A percentile compares a stretch with the other conserved stretches of the same genome.
phyloP scores from a whole-genome alignment of 2,888 invertebrate genomes.

The Caenorhabditis japonica region DNA sequence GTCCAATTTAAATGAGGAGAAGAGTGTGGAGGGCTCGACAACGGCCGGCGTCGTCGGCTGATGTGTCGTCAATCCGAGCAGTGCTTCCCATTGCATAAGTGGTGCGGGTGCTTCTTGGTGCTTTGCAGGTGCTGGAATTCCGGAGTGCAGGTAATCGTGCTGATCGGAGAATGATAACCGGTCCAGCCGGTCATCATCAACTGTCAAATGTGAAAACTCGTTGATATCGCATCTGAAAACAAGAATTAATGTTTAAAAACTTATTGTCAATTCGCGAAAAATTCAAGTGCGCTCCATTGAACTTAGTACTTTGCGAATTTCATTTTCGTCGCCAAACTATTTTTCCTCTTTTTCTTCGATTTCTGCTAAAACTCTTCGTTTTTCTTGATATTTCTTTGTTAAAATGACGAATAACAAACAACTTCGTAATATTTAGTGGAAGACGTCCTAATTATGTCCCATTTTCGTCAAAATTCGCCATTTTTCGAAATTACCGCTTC shows the following conservation, averaged over 20 bases:
- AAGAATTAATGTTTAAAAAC: neutral
- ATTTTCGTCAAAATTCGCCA: too few species aligned
- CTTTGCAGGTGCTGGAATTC: conserved; percentile 58
- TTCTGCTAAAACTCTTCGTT: neutral
- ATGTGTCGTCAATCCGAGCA: conserved; percentile 78
- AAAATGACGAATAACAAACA: too few species aligned
- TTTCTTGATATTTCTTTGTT: too few species aligned
- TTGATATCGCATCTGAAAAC: conserved; percentile 23
- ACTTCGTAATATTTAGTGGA: too few species aligned
- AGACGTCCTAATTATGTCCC: too few species aligned
- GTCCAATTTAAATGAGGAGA: conserved; percentile 40
- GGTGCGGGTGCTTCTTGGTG: conserved; percentile 62
- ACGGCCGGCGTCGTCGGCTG: conserved; percentile 20
- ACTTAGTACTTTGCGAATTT: too few species aligned
- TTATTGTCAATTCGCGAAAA: too few species aligned
- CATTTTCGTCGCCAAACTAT: too few species aligned
- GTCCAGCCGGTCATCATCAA: conserved; percentile 34
- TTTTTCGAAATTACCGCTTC: too few species aligned
- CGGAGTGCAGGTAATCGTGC: conserved; percentile 38
- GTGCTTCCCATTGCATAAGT: conserved; percentile 83
- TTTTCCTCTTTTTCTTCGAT: too few species aligned
- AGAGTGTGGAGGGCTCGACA: conserved; percentile 36
- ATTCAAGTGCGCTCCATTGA: too few species aligned
- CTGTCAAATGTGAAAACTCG: too few species aligned
- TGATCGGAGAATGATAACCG: conserved; percentile 21